Evolutionary conservation across 1,140 invertebrate species (phyloP), one percentile per base, ranked within the genome.

Genomic region (Drosophila micromelanica): DNA sequence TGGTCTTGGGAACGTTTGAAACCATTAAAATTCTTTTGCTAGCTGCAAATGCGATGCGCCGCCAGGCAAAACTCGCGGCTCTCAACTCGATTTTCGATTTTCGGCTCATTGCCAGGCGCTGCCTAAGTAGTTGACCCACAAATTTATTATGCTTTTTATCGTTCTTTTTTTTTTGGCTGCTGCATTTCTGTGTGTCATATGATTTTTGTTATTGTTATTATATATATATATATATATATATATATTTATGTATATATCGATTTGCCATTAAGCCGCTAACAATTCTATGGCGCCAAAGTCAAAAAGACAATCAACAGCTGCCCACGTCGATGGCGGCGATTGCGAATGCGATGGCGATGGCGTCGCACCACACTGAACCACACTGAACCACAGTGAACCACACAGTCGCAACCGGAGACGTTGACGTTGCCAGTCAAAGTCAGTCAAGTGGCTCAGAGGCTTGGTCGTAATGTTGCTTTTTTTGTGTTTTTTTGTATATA

Each of bases 291-390:
- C 82, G 82, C 82, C 82, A 87, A 89, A 87, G 84, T 87, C 82
- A 87, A 87, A 86, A 73, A 87, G 75, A 87, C 82, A 87, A 87
- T 87, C 82, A 87, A 75, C 84, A 87, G 81, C 82, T 89, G 82
- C 84, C 84, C 82, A 86, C 82, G 61, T 84, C 54, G 62, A 74
- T 64, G 71, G 60, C 78, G 52, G 61, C 51, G 61, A 57, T 57
- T 56, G 68, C 52, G 43, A 48, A 32, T 65, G 62, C 62, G 23
- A 27, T 27, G 23, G 23, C 23, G 37, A 43, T 13, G 17, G 51
- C 40, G 54, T 35, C 51, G 30, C 27, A 68, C 42, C 67, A 55
- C 46, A 52, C 32, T 45, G 37, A 54, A 46, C 64, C 27, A 46
- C 51, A 62, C n/a, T 56, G 17, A 52, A 69, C 49, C 56, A 68